Conservation (phyloP, 37 sponge, comb jelly and placozoan species). For the Crambe crambe region DNA sequence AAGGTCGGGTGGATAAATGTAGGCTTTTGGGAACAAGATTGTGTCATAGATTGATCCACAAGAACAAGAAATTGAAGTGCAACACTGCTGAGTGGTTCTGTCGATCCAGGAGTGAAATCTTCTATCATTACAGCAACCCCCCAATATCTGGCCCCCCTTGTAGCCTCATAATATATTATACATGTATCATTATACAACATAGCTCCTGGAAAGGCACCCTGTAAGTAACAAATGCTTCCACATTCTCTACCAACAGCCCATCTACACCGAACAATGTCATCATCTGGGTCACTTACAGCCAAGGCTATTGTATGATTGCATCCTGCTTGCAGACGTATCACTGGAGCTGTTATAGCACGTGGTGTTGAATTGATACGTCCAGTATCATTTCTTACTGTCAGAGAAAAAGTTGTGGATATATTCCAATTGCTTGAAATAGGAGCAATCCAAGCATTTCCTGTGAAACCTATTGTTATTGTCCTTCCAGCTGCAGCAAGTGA, state of each 20-base stretch:
- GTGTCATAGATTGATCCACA: no score
- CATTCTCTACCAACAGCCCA: constrained; percentile 45
- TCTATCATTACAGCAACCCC: no score
- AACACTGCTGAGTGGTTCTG: no score
- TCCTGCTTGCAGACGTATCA: constrained; percentile 42
- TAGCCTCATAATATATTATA: no score
- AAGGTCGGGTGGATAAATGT: no score
- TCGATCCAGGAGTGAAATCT: no score
- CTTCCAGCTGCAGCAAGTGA: not conserved
- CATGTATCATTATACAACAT: no score
- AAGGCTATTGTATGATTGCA: constrained; percentile 55
- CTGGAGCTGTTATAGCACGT: constrained; percentile 45
- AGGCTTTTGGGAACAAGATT: no score
- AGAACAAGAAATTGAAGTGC: no score
- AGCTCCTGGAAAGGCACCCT: constrained; percentile 24
- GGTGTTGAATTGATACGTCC: constrained; percentile 60
- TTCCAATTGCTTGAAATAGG: constrained; percentile 35
- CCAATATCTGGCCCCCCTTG: no score
- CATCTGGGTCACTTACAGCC: constrained; percentile 43
- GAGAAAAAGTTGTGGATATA: constrained; percentile 26
- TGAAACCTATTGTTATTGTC: constrained; percentile 7
- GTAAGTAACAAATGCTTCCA: constrained; percentile 44
- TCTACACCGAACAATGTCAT: constrained; percentile 43
- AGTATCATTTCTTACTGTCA: constrained; percentile 43
- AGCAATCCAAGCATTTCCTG: constrained; percentile 25